Evolutionary conservation across 1,140 invertebrate species (phyloP).

Genomic region (Trichogramma pretiosum): DNA sequence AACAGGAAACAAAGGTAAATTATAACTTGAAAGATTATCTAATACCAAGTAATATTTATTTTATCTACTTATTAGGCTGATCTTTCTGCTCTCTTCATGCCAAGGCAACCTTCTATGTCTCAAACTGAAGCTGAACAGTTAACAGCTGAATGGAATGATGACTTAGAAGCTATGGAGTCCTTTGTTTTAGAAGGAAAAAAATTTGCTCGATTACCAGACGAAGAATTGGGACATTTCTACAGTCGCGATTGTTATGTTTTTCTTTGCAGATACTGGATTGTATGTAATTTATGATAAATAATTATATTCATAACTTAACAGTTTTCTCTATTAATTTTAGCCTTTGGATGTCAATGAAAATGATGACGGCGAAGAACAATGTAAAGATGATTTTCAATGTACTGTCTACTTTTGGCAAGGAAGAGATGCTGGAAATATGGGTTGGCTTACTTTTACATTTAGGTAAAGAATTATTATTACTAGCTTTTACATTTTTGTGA

Average conservation of each 20-base stretch:
- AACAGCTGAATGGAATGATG: conserved; percentile 92
- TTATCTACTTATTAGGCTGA: conserved; percentile 55
- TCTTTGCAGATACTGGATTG: conserved; percentile 90
- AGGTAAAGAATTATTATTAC: conserved; percentile 43
- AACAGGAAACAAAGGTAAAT: conserved; percentile 75
- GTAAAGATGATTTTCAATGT: conserved; percentile 87
- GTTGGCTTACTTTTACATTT: conserved; percentile 98
- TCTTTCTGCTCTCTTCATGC: conserved; percentile 89
- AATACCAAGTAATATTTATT: neutral
- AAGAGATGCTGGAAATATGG: conserved; percentile 94
- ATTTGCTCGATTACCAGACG: conserved; percentile 90
- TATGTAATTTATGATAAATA: conserved; percentile 21
- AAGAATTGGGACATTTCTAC: conserved; percentile 90
- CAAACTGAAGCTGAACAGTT: conserved; percentile 79
- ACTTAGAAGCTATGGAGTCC: conserved; percentile 92
- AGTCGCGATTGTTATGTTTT: conserved; percentile 97
- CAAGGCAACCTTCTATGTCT: conserved; percentile 82
- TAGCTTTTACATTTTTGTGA: conserved; percentile 3
- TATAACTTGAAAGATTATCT: conserved; percentile 2
- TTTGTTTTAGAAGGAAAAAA: conserved; percentile 97
- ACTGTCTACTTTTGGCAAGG: conserved; percentile 99
- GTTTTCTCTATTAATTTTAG: conserved; percentile 22
- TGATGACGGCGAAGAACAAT: conserved; percentile 57
- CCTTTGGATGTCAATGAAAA: conserved; percentile 52
- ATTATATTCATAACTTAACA: too few species aligned